A percentile compares a stretch with the other conserved stretches of the same genome.
Evolutionary conservation across 92 coral and sea anemone species (phyloP).

Genomic region (Epizoanthus rinbou): DNA sequence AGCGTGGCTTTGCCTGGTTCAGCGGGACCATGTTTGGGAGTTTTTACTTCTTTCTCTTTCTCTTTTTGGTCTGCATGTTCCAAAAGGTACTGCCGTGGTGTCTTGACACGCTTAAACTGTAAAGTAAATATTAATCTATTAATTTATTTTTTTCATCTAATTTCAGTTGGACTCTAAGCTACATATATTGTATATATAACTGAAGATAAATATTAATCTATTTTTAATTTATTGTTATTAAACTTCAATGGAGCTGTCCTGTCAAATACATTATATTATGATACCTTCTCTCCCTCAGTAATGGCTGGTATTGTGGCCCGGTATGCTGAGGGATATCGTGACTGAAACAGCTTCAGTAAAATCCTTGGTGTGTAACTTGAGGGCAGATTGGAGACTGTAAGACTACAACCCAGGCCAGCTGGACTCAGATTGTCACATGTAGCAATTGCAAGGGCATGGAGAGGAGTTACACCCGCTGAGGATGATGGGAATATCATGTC

Average conservation of each 20-base stretch:
- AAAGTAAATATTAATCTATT: background rate
- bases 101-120: slow-evolving; percentile 68
- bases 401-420: slow-evolving; percentile 86
- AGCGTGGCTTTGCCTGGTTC: slow-evolving; percentile 60
- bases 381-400: slow-evolving; percentile 82
- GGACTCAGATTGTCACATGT: slow-evolving; percentile 83
- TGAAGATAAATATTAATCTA: no score
- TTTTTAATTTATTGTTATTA: background rate
- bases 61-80: slow-evolving; percentile 51
- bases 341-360: slow-evolving; percentile 80
- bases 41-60: slow-evolving; percentile 37
- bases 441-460: slow-evolving; percentile 80
- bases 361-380: slow-evolving; percentile 92
- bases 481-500: slow-evolving; percentile 70
- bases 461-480: slow-evolving; percentile 77
- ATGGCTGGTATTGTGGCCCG: slow-evolving; percentile 88
- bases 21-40: slow-evolving; percentile 42
- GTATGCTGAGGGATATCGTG: slow-evolving; percentile 88
- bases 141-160: background rate
- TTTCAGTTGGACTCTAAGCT: background rate
- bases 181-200: no score
- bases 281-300: slow-evolving; percentile 52
- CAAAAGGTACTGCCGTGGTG: slow-evolving; percentile 55
- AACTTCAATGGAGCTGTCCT: no score
- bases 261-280: no score